Base-by-base conservation (phyloP, 2,888 invertebrate genomes). In the Tribolium freemani region DNA sequence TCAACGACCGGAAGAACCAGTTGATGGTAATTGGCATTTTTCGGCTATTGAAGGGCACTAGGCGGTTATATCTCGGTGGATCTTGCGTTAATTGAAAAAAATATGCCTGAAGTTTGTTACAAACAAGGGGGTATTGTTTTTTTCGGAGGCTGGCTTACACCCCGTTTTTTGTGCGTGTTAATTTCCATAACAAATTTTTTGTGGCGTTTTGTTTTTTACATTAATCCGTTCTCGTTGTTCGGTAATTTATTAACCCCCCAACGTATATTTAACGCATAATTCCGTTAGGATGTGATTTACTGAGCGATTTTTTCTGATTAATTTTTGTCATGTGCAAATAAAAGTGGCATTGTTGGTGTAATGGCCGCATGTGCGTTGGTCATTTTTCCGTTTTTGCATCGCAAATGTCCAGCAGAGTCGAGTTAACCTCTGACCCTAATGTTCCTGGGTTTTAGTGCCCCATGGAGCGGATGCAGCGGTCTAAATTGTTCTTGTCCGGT, bases 311-410 rank as follows among this genome's bases (percentile, higher is more conserved):
- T 26, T 54, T 30, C 11, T 38, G 8, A 16, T 48, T 48, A 48
- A 48, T 13, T 48, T 48, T 38, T 30, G 13, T 81, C 80, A 77
- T 79, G 77, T 77, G 78, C 82, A 83, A 81, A 82, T 82, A 82
- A 81, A 81, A 5, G 21, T 13, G 1, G n/a, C 78, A 80, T 69
- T 68, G 75, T 38, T 38, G 9, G 8, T 1, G 8, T 57, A 38
- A 51, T 30, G 51, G 78, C 79, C 13, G 16, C 80, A 74, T 77
- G 76, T 76, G 78, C 76, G 81, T 79, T 84, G 84, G 84, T 84
- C 84, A 84, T 84, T 84, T 84, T 80, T 80, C 81, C 79, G 80
- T 80, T 83, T 83, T 81, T 80, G n/a, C 78, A 79, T 79, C 0
- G 81, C 73, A 76, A 79, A 79, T 79, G 83, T 81, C 83, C 83